A percentile compares a stretch with the other conserved stretches of the same genome.
These are phyloP conservation scores for Muntiacus reevesi DNA, from an alignment of 2,113 vertebrate genomes.

Conservation along the genomic window DNA sequence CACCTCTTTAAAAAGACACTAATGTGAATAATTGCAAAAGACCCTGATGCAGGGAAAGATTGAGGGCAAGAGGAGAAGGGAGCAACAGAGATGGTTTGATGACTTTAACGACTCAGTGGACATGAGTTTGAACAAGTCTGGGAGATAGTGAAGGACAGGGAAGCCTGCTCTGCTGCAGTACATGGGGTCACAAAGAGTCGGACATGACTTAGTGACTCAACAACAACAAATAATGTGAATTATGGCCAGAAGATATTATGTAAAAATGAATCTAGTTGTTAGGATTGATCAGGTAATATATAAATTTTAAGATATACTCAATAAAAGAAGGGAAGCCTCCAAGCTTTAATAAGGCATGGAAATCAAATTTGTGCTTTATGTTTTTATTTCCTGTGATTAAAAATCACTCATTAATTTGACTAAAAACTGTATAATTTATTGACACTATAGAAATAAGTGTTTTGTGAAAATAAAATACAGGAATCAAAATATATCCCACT, in stretches of 20 bases:
- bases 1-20: neutral
- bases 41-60: neutral
- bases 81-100: neutral
- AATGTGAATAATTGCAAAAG: neutral
- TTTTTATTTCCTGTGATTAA: constrained; percentile 31
- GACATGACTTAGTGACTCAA: neutral
- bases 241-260: neutral
- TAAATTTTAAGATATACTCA: constrained; percentile 16
- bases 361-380: neutral
- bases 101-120: neutral
- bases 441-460: neutral
- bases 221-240: neutral
- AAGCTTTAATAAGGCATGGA: neutral
- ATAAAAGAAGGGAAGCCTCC: neutral
- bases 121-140: neutral
- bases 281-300: neutral
- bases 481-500: neutral
- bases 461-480: neutral
- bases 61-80: neutral
- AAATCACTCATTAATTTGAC: neutral
- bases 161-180: neutral
- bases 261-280: constrained; percentile 15
- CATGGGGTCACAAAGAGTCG: neutral
- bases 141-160: neutral
- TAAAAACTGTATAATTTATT: neutral